These are phyloP conservation scores for Hoplias malabaricus DNA, from an alignment of 2,113 vertebrate genomes.

Conservation along the genomic window DNA sequence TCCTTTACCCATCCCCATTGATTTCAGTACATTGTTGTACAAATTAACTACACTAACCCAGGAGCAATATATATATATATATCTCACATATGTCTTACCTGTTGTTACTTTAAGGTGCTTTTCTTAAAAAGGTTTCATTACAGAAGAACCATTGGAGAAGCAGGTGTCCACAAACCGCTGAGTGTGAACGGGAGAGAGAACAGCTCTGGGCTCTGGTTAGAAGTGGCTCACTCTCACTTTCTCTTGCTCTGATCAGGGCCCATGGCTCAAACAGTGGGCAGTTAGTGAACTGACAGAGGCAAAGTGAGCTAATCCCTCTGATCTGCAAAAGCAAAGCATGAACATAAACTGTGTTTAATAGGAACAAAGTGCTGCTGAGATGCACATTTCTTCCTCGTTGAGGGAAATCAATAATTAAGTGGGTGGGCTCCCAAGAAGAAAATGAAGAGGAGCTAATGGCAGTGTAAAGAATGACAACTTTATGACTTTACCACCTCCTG, in stretches of 20 bases:
- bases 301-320: slow-evolving; percentile 28
- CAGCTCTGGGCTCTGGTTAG: slow-evolving; percentile 4
- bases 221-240: not conserved
- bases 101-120: too few species aligned
- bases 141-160: slow-evolving; percentile 4
- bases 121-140: too few species aligned
- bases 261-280: slow-evolving; percentile 25
- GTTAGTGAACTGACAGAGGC: slow-evolving; percentile 25
- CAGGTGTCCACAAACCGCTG: too few species aligned
- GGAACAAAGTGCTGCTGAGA: not conserved
- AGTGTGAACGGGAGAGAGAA: not conserved
- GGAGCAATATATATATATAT: too few species aligned
- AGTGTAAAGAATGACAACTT: not conserved
- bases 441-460: not conserved
- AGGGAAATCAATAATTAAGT: slow-evolving; percentile 14
- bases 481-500: not conserved
- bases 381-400: not conserved
- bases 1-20: too few species aligned
- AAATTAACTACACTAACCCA: too few species aligned
- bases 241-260: not conserved
- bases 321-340: slow-evolving; percentile 25
- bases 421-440: not conserved
- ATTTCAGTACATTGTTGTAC: too few species aligned
- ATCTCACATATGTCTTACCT: too few species aligned
- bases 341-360: slow-evolving; percentile 14